Conservation (phyloP, 2,113 vertebrate species). For the Osmerus eperlanus region DNA sequence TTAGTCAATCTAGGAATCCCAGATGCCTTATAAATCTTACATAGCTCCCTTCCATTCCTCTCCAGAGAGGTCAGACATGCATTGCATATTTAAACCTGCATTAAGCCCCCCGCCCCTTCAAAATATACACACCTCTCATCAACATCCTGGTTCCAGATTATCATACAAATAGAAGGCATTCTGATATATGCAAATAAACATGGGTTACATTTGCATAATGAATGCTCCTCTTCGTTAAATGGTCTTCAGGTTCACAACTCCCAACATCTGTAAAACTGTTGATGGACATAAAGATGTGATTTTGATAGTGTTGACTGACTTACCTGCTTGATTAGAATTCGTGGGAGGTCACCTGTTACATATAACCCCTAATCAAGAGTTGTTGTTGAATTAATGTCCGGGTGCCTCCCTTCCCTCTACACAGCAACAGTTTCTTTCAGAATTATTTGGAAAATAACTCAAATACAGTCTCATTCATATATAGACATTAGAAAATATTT, state of each 20-base stretch:
- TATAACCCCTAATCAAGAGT: slow-evolving; percentile 38
- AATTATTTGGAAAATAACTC: too few relatives aligned
- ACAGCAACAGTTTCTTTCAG: not conserved
- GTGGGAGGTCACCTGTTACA: slow-evolving; percentile 7
- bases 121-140: slow-evolving; percentile 50
- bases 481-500: too few relatives aligned
- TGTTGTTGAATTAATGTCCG: slow-evolving; percentile 21
- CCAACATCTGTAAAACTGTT: slow-evolving; percentile 61
- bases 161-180: slow-evolving; percentile 62
- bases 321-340: slow-evolving; percentile 55
- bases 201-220: slow-evolving; percentile 59
- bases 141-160: slow-evolving; percentile 42
- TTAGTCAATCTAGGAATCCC: slow-evolving; percentile 59
- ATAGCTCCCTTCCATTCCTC: slow-evolving; percentile 50
- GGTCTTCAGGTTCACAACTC: slow-evolving; percentile 53
- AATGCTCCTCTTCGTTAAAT: slow-evolving; percentile 61
- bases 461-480: too few relatives aligned
- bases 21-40: slow-evolving; percentile 70
- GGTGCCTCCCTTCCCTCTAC: not conserved
- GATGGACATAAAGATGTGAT: slow-evolving; percentile 56
- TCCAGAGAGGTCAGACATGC: slow-evolving; percentile 60
- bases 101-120: slow-evolving; percentile 56
- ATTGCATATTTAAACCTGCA: slow-evolving; percentile 67
- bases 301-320: slow-evolving; percentile 61
- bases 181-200: slow-evolving; percentile 63